Evolutionary conservation across 2,113 vertebrate species (phyloP).

Genomic region (Numenius arquata): DNA sequence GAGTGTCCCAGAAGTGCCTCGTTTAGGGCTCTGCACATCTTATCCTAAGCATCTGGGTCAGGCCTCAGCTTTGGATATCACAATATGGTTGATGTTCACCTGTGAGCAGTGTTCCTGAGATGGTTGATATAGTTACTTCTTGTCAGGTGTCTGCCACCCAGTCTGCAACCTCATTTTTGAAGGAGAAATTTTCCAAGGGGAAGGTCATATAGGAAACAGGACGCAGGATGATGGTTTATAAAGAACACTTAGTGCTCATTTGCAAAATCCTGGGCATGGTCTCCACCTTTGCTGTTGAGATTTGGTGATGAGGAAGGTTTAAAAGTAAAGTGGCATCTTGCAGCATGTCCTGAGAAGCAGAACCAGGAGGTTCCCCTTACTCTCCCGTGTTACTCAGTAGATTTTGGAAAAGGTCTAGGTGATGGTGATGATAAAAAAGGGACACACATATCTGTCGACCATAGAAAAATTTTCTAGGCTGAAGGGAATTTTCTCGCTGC

Average conservation of each 20-base stretch:
- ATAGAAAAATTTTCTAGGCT: neutral
- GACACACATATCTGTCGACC: rapidly evolving
- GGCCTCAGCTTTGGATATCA: neutral
- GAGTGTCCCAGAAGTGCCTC: neutral
- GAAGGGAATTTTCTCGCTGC: neutral
- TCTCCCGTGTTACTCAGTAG: neutral
- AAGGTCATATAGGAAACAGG: neutral
- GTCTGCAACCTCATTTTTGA: neutral
- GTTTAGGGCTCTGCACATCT: neutral
- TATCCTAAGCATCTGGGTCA: neutral
- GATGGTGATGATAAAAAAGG: too few species aligned
- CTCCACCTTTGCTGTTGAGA: neutral
- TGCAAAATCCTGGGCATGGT: neutral
- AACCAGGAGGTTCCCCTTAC: neutral
- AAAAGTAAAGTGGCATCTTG: neutral
- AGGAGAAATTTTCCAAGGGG: neutral
- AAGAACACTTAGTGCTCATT: neutral
- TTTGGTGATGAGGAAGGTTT: neutral
- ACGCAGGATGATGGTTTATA: neutral
- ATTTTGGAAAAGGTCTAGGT: neutral
- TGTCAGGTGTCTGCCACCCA: neutral
- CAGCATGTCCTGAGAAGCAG: neutral
- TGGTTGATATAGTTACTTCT: neutral
- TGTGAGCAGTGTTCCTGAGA: neutral
- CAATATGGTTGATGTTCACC: neutral